Evolutionary conservation across 92 coral and sea anemone species (phyloP).

Genomic region (Porites lobata): DNA sequence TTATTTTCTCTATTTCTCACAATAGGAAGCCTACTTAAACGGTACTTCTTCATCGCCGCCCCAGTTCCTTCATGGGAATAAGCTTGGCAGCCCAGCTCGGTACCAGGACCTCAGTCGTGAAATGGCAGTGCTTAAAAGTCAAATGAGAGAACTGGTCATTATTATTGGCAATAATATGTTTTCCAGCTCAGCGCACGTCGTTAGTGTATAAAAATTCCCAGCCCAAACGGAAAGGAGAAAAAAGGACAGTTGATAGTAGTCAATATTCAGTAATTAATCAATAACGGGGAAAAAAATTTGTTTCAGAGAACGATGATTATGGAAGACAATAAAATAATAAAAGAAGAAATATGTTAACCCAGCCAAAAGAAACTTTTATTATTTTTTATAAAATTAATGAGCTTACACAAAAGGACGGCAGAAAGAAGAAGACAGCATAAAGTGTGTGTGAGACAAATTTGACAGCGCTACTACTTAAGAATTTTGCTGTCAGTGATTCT

Average conservation of each 20-base stretch:
- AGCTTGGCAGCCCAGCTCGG: constrained; percentile 27
- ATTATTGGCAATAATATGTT: constrained; percentile 34
- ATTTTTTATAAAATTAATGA: too few species aligned
- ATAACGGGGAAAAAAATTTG: background rate
- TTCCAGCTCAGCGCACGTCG: constrained; percentile 24
- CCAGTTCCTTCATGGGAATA: background rate
- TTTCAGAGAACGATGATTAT: too few species aligned
- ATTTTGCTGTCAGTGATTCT: too few species aligned
- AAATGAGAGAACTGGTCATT: constrained; percentile 64
- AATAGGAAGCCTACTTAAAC: constrained; percentile 61
- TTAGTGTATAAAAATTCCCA: background rate
- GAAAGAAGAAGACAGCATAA: too few species aligned
- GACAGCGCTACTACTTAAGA: too few species aligned
- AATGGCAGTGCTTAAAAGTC: constrained; percentile 65
- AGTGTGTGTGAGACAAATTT: too few species aligned
- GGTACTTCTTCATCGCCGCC: constrained; percentile 57
- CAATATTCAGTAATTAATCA: background rate
- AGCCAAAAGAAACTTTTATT: too few species aligned
- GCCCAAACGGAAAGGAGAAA: background rate
- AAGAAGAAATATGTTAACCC: too few species aligned
- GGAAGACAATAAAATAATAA: too few species aligned
- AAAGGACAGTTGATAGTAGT: background rate
- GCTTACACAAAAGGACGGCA: too few species aligned
- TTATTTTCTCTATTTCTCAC: background rate
- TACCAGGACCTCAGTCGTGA: constrained; percentile 54